These are phyloP conservation scores for Dermatemys mawii DNA, from an alignment of 2,113 vertebrate species.

Conservation along the genomic window DNA sequence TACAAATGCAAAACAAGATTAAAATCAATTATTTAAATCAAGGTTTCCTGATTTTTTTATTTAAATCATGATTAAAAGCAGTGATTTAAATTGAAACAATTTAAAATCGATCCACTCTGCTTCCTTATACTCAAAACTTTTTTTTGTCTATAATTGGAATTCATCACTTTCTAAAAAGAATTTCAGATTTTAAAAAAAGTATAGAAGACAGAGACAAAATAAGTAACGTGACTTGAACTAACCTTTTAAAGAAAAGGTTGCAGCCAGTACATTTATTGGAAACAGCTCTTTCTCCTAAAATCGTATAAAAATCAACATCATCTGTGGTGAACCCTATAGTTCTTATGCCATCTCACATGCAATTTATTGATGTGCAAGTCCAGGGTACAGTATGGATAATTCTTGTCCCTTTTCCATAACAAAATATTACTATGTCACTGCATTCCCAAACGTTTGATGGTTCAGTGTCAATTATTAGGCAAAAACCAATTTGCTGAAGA, in stretches of 20 bases:
- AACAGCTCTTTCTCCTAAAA: background rate
- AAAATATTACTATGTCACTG: background rate
- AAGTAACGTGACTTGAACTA: background rate
- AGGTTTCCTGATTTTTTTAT: no score
- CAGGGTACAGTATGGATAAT: background rate
- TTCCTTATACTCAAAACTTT: background rate
- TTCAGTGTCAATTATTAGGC: background rate
- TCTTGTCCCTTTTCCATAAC: background rate
- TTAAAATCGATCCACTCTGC: background rate
- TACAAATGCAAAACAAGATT: no score
- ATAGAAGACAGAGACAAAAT: background rate
- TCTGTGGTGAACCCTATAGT: background rate
- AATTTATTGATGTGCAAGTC: background rate
- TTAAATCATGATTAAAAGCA: background rate
- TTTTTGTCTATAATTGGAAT: background rate
- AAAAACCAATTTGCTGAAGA: background rate
- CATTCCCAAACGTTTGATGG: background rate
- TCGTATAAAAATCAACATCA: background rate
- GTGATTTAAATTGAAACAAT: background rate
- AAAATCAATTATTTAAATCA: no score
- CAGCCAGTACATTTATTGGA: background rate
- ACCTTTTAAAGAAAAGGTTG: background rate
- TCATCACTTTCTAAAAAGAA: background rate
- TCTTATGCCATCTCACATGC: background rate
- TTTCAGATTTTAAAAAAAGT: background rate